Conservation (phyloP, 2,113 vertebrate genomes). For the Amphiprion percula region DNA sequence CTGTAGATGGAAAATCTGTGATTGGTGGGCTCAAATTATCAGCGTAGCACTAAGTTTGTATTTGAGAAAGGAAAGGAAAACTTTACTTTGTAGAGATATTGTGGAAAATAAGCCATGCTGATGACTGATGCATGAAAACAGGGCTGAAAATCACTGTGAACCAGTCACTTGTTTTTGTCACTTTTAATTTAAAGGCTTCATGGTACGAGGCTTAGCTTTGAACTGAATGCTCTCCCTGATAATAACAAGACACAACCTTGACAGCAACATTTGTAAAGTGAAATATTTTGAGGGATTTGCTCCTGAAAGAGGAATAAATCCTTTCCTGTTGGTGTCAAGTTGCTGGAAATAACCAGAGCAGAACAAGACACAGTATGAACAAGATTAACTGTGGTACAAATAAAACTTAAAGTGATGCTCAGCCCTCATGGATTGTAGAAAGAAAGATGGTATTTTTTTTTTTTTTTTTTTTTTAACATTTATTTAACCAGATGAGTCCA, state of each 20-base stretch:
- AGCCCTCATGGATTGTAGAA: background rate
- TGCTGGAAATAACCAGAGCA: constrained; percentile 23
- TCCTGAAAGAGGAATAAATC: constrained; percentile 39
- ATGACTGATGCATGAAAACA: constrained; percentile 1
- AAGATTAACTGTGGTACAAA: constrained; percentile 16
- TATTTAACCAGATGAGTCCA: background rate
- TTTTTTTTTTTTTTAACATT: too few species aligned
- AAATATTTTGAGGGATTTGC: constrained; percentile 50
- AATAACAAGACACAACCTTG: constrained; percentile 19
- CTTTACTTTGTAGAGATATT: constrained; percentile 10
- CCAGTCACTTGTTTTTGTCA: constrained; percentile 12
- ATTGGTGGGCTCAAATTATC: too few species aligned
- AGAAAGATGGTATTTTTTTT: background rate
- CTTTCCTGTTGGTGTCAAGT: constrained; percentile 28
- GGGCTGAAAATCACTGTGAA: background rate
- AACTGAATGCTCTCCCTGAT: background rate
- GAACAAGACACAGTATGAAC: constrained; percentile 3
- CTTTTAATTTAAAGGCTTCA: constrained; percentile 9
- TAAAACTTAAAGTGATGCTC: background rate
- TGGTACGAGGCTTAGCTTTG: background rate
- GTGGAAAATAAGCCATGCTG: background rate
- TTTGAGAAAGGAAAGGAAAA: background rate
- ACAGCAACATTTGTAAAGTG: constrained; percentile 13
- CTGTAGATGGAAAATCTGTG: background rate
- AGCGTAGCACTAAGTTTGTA: too few species aligned